These are phyloP conservation scores for Hycleus phaleratus DNA, from an alignment of 1,140 invertebrate genomes.

Conservation along the genomic window DNA sequence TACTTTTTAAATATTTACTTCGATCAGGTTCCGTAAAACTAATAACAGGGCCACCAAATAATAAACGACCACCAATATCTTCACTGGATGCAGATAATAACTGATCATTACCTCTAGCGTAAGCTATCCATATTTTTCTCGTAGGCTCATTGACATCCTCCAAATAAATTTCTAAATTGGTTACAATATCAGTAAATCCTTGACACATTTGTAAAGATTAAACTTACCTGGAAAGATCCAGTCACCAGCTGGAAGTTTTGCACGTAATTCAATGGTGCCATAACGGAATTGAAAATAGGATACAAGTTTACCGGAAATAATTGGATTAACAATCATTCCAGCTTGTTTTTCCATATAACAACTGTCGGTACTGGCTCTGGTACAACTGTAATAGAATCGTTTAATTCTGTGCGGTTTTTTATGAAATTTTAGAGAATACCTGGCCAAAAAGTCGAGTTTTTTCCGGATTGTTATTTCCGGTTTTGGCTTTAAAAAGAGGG, in stretches of 20 bases:
- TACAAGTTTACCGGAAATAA: conserved; percentile 23
- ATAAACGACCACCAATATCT: conserved; percentile 24
- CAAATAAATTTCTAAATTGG: conserved; percentile 26
- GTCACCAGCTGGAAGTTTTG: conserved; percentile 58
- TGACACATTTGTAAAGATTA: not conserved
- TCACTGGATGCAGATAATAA: conserved; percentile 13
- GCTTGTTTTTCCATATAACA: conserved; percentile 8
- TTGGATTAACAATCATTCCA: conserved; percentile 18
- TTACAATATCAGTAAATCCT: not conserved
- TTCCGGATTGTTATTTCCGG: not conserved
- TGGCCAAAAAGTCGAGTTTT: conserved; percentile 12
- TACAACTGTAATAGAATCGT: conserved; percentile 22
- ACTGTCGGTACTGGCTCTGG: conserved; percentile 3
- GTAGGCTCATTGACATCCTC: conserved; percentile 17
- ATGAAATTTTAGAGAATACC: conserved; percentile 3
- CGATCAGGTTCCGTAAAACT: conserved; percentile 16
- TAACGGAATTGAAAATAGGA: conserved; percentile 54
- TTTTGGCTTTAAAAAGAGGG: conserved; percentile 13
- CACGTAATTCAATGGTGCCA: conserved; percentile 53
- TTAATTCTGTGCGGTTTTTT: not conserved
- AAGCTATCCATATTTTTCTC: conserved; percentile 27
- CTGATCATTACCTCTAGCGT: conserved; percentile 28
- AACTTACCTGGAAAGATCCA: conserved; percentile 54
- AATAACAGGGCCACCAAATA: conserved; percentile 27
- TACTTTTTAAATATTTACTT: conserved; percentile 20